A percentile compares a stretch with the other conserved stretches of the same genome.
phyloP scores from a whole-genome alignment of 2,888 invertebrate genomes.

The Bombylius discolor region DNA sequence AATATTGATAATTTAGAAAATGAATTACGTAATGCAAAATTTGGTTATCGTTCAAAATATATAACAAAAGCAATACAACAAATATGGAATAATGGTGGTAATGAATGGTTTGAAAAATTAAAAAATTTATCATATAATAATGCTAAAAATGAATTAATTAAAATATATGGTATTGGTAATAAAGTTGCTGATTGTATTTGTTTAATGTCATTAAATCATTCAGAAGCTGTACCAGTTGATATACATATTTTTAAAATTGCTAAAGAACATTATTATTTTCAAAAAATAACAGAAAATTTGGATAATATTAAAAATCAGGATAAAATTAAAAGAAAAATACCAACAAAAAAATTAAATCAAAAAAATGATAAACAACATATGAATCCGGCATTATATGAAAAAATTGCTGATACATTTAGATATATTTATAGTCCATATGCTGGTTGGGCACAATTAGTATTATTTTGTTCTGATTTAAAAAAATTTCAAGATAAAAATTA shows the following conservation, averaged over 20 bases:
- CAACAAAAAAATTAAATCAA: conserved; percentile 47
- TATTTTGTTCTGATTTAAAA: neutral
- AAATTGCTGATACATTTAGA: conserved; percentile 73
- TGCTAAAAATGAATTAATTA: conserved; percentile 59
- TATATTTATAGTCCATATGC: conserved; percentile 71
- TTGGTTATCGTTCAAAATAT: conserved; percentile 81
- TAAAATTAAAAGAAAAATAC: conserved; percentile 45
- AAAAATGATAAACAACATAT: conserved; percentile 25
- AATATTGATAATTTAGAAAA: conserved; percentile 37
- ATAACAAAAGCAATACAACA: conserved; percentile 60
- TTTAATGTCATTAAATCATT: conserved; percentile 85
- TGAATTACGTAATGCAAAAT: conserved; percentile 57
- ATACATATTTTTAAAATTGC: conserved; percentile 93
- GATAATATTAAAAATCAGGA: neutral
- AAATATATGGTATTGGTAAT: conserved; percentile 79
- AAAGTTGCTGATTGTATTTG: conserved; percentile 98
- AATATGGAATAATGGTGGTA: conserved; percentile 56
- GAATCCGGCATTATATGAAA: conserved; percentile 69
- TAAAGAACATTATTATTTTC: conserved; percentile 52
- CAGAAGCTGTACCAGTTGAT: conserved; percentile 85
- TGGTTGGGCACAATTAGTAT: conserved; percentile 72
- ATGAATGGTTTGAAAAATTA: conserved; percentile 58
- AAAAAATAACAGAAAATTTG: neutral
- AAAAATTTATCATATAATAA: conserved; percentile 54
- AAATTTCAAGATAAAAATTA: neutral